phyloP scores from a whole-genome alignment of 2,797 vertebrate genomes.

The Mastacembelus armatus region DNA sequence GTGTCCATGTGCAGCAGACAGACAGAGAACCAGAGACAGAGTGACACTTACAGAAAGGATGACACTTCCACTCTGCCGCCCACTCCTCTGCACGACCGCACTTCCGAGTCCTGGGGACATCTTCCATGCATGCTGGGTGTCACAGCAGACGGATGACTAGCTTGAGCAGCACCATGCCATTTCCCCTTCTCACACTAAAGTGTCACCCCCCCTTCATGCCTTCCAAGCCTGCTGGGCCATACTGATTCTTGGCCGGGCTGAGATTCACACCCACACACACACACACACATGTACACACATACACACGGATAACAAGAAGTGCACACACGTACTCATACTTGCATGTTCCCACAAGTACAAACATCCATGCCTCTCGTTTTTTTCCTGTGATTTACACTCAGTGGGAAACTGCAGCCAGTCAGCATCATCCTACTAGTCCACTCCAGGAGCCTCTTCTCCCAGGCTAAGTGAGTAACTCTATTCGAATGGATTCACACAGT shows the following conservation, averaged over 20 bases:
- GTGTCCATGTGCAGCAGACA: constrained; percentile 29
- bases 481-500: constrained; percentile 44
- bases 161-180: constrained; percentile 65
- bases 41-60: constrained; percentile 68
- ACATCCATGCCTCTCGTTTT: constrained; percentile 31
- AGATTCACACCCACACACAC: constrained; percentile 26
- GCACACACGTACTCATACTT: constrained; percentile 39
- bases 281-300: constrained; percentile 24
- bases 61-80: constrained; percentile 68
- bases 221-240: constrained; percentile 54
- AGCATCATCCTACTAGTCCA: constrained; percentile 41
- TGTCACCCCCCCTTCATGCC: constrained; percentile 59
- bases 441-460: constrained; percentile 30
- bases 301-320: constrained; percentile 6
- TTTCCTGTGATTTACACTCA: constrained; percentile 56
- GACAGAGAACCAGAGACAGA: constrained; percentile 49
- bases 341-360: constrained; percentile 48
- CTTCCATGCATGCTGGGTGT: constrained; percentile 71
- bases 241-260: constrained; percentile 46
- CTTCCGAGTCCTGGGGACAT: constrained; percentile 73
- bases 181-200: constrained; percentile 72
- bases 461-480: constrained; percentile 48
- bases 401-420: constrained; percentile 42
- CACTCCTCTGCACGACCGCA: constrained; percentile 67
- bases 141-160: constrained; percentile 79